Evolutionary conservation across 2,113 vertebrate genomes (phyloP).

Genomic region (Phyllostomus discolor): DNA sequence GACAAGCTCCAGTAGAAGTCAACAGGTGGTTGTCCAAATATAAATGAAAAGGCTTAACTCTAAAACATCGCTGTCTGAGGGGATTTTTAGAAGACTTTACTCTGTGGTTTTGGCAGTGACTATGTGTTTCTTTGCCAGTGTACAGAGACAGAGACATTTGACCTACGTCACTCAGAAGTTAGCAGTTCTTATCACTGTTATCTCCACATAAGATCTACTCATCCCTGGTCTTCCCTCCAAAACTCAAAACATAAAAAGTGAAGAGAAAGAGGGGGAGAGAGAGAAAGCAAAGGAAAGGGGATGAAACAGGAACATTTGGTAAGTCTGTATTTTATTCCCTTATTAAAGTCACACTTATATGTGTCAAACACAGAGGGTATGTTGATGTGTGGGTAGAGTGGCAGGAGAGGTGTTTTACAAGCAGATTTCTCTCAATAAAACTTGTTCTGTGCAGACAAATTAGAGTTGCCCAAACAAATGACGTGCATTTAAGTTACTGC

Average conservation of each 20-base stretch:
- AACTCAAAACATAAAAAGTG: not conserved
- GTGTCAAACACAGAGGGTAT: not conserved
- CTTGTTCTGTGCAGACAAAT: not conserved
- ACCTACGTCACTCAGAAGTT: constrained; percentile 47
- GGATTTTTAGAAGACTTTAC: constrained; percentile 70
- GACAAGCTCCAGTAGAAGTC: constrained; percentile 63
- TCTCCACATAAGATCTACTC: not conserved
- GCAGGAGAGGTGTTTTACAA: not conserved
- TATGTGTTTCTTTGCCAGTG: constrained; percentile 58
- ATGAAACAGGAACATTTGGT: not conserved
- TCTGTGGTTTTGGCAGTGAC: constrained; percentile 70
- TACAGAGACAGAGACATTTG: constrained; percentile 63
- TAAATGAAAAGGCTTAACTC: constrained; percentile 74
- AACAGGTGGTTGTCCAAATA: constrained; percentile 76
- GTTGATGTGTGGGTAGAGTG: not conserved
- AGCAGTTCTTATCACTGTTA: constrained; percentile 13
- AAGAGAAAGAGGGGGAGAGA: not conserved
- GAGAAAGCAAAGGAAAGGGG: not conserved
- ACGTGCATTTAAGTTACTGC: not conserved
- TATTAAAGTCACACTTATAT: not conserved
- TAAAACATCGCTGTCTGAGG: constrained; percentile 62
- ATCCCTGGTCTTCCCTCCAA: not conserved
- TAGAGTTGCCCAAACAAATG: not conserved
- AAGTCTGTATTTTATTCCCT: not conserved
- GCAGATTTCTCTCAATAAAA: constrained; percentile 16